Conservation (phyloP, 2,797 vertebrate genomes). For the Megalops cyprinoides region DNA sequence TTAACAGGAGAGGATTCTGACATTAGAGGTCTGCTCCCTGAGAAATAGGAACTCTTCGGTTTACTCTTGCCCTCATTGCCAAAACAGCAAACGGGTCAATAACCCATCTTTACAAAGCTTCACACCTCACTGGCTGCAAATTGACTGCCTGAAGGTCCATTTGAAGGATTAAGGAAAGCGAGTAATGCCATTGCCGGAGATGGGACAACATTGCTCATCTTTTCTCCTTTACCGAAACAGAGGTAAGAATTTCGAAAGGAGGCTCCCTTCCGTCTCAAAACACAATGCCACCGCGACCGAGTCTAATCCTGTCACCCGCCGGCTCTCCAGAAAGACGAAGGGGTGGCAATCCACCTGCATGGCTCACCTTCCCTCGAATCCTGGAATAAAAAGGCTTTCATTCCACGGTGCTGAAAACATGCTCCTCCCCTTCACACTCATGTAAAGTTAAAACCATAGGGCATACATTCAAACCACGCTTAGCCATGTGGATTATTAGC, state of each 20-base stretch:
- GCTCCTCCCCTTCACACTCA: background rate
- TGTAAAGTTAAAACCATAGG: constrained; percentile 8
- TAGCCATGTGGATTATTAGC: constrained; percentile 39
- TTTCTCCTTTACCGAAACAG: constrained; percentile 61
- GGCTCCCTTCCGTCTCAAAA: constrained; percentile 17
- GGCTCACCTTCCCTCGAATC: constrained; percentile 47
- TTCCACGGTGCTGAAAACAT: background rate
- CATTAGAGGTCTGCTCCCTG: constrained; percentile 45
- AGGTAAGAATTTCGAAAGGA: constrained; percentile 47
- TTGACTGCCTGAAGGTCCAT: constrained; percentile 79
- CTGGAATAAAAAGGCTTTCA: constrained; percentile 38
- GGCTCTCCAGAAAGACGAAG: constrained; percentile 42
- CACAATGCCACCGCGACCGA: background rate
- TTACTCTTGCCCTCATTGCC: constrained; percentile 65
- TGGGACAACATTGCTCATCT: constrained; percentile 75
- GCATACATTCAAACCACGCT: background rate
- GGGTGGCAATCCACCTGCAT: constrained; percentile 45
- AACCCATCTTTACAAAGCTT: constrained; percentile 82
- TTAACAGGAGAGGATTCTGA: constrained; percentile 43
- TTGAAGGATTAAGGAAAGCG: constrained; percentile 75
- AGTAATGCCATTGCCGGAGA: constrained; percentile 71
- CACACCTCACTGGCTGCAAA: constrained; percentile 77
- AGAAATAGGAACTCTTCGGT: constrained; percentile 63
- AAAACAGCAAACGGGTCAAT: constrained; percentile 81
- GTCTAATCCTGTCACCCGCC: constrained; percentile 9